Percentiles rank a stretch among this genome's conserved stretches.
Conservation (phyloP, 1,140 invertebrate genomes). For the Aleiodes sp. region DNA sequence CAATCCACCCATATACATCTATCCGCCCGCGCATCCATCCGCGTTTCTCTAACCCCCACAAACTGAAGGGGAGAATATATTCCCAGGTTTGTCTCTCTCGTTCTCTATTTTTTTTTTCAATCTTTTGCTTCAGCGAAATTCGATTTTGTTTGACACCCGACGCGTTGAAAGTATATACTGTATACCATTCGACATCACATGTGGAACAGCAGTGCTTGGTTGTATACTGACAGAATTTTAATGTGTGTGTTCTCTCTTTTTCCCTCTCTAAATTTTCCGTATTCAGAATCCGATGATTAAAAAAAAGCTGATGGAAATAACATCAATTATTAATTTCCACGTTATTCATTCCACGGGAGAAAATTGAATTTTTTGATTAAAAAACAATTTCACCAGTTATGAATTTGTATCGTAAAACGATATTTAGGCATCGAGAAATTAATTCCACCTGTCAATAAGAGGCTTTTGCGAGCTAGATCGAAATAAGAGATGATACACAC, state of each 20-base stretch:
- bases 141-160: constrained; percentile 56
- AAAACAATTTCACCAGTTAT: too few species aligned
- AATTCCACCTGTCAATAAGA: neutral
- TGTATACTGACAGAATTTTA: neutral
- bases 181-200: neutral
- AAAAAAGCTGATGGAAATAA: too few species aligned
- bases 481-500: neutral
- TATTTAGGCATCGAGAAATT: too few species aligned
- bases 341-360: too few species aligned
- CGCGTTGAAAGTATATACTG: constrained; percentile 28
- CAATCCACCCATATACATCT: constrained; percentile 30
- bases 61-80: neutral
- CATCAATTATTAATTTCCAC: too few species aligned
- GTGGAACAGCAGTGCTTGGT: too few species aligned
- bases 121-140: constrained; percentile 45
- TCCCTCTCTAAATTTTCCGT: too few species aligned
- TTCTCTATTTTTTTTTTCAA: constrained; percentile 19
- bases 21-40: neutral
- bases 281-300: too few species aligned
- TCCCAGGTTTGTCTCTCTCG: constrained; percentile 22
- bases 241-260: neutral
- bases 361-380: too few species aligned
- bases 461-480: neutral
- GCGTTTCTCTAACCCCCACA: constrained; percentile 1
- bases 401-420: too few species aligned